Conservation (phyloP, 2,888 invertebrate species). For the Lithophane socia region DNA sequence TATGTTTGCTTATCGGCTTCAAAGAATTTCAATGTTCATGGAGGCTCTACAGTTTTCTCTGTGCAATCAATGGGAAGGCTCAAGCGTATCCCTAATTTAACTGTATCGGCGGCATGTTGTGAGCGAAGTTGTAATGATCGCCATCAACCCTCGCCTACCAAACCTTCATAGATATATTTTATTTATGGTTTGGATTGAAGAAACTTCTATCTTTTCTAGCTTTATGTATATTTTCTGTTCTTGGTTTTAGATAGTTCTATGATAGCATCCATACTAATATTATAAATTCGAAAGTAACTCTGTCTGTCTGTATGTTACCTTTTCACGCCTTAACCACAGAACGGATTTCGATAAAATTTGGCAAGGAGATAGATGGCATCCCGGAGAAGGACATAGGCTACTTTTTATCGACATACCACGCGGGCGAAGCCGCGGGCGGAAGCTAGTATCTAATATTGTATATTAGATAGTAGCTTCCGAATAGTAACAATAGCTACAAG, state of each 20-base stretch:
- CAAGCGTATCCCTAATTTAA: constrained; percentile 75
- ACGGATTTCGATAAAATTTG: too few species aligned
- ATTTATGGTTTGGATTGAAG: constrained; percentile 27
- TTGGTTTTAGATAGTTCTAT: not conserved
- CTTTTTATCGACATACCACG: too few species aligned
- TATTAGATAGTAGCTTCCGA: too few species aligned
- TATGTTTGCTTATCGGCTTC: not conserved
- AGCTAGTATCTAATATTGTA: too few species aligned
- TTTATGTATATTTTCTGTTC: not conserved
- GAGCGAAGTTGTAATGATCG: constrained; percentile 74
- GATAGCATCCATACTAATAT: too few species aligned
- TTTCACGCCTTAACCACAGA: too few species aligned
- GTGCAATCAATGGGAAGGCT: constrained; percentile 63
- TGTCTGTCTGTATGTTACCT: too few species aligned
- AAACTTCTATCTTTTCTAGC: not conserved
- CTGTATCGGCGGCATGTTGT: constrained; percentile 72
- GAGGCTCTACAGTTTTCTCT: constrained; percentile 36
- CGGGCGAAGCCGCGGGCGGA: too few species aligned
- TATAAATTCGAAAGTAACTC: too few species aligned
- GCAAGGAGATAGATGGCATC: too few species aligned
- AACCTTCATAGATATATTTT: constrained; percentile 35
- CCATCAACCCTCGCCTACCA: constrained; percentile 61
- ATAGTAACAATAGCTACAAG: too few species aligned
- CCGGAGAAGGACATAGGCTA: too few species aligned
- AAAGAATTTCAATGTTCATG: not conserved